These are phyloP conservation scores for Cololabis saira DNA, from an alignment of 2,113 vertebrate genomes.

Conservation along the genomic window DNA sequence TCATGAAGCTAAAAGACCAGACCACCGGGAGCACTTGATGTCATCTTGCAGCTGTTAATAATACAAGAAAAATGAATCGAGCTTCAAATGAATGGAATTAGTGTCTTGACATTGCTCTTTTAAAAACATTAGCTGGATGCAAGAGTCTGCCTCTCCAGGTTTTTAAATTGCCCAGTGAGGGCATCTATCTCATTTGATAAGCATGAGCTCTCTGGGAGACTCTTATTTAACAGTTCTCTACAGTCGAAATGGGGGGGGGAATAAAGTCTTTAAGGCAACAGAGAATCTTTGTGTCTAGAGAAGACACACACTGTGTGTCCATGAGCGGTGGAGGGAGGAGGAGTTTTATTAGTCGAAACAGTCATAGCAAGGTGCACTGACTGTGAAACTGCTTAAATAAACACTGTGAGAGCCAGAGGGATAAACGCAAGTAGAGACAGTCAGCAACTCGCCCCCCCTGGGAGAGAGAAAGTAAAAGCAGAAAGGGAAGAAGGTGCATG, in stretches of 20 bases:
- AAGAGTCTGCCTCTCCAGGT: constrained; percentile 44
- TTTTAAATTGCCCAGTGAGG: constrained; percentile 58
- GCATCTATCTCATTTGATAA: constrained; percentile 62
- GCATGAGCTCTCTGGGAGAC: constrained; percentile 50
- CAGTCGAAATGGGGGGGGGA: constrained; percentile 5
- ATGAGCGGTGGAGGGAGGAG: constrained; percentile 20
- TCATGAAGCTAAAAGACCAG: no score
- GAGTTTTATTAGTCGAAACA: constrained; percentile 41
- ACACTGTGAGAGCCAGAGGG: constrained; percentile 65
- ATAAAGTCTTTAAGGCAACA: constrained; percentile 47
- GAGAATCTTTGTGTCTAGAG: constrained; percentile 41
- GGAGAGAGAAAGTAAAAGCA: constrained; percentile 30
- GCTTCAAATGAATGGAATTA: no score
- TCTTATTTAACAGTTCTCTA: constrained; percentile 67
- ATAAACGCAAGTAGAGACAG: constrained; percentile 16
- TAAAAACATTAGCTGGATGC: no score
- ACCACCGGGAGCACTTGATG: no score
- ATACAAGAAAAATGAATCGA: no score
- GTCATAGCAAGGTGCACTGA: constrained; percentile 66
- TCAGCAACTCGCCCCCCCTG: constrained; percentile 15
- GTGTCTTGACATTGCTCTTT: no score
- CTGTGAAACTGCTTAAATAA: constrained; percentile 80
- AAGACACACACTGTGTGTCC: constrained; percentile 42
- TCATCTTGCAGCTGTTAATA: no score
- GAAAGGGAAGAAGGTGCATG: constrained; percentile 10